These are phyloP conservation scores for Clavelina lepadiformis DNA, from an alignment of 23 tunicate genomes.

Conservation along the genomic window DNA sequence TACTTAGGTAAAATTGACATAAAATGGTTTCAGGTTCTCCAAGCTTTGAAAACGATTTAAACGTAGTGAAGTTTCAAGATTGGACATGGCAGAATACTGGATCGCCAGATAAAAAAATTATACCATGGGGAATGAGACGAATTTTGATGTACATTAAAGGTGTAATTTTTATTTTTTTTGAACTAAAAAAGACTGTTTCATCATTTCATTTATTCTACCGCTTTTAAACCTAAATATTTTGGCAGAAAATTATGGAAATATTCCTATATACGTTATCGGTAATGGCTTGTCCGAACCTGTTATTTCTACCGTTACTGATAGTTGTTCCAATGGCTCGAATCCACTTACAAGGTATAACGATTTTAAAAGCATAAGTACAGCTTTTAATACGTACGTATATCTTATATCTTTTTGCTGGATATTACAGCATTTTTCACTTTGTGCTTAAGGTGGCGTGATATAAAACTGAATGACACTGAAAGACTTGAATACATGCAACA, in stretches of 20 bases:
- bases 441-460: slow-evolving; percentile 59
- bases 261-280: slow-evolving; percentile 70
- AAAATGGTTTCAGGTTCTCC: slow-evolving; percentile 46
- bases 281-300: slow-evolving; percentile 88
- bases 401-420: not conserved
- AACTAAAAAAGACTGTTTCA: not conserved
- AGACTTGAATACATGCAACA: slow-evolving; percentile 45
- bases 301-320: slow-evolving; percentile 15
- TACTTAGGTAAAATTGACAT: too few species aligned
- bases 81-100: slow-evolving; percentile 86
- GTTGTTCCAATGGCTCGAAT: slow-evolving; percentile 27
- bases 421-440: not conserved
- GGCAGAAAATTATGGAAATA: slow-evolving; percentile 52
- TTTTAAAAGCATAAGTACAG: not conserved
- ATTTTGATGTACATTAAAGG: slow-evolving; percentile 80
- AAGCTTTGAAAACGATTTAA: slow-evolving; percentile 46
- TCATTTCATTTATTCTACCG: not conserved
- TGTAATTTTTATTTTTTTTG: not conserved
- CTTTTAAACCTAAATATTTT: not conserved
- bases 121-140: slow-evolving; percentile 93
- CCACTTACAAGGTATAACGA: slow-evolving; percentile 24
- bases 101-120: slow-evolving; percentile 31
- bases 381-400: too few species aligned
- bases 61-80: slow-evolving; percentile 34
- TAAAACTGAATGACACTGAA: slow-evolving; percentile 74